These are phyloP conservation scores for Chloroclystis v-ata DNA, from an alignment of 2,888 invertebrate genomes.

Conservation along the genomic window DNA sequence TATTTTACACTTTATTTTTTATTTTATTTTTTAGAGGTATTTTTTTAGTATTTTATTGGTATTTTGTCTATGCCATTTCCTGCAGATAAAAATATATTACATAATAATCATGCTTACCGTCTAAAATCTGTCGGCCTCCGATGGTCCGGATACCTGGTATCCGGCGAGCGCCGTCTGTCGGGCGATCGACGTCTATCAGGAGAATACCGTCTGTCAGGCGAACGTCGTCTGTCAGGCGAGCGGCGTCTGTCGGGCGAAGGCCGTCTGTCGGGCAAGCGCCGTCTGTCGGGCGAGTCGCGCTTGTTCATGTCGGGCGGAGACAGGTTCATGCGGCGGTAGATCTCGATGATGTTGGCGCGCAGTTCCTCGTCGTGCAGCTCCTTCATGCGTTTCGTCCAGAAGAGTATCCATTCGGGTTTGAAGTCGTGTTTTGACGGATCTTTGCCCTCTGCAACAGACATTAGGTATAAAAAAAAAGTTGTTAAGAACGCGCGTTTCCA, in stretches of 20 bases:
- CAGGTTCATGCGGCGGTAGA: conserved; percentile 80
- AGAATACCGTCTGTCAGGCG: conserved; percentile 13
- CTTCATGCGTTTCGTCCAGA: conserved; percentile 90
- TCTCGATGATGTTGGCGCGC: conserved; percentile 81
- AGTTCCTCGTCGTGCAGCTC: conserved; percentile 86
- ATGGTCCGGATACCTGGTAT: neutral
- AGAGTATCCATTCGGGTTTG: conserved; percentile 92
- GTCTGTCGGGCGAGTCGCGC: conserved; percentile 16
- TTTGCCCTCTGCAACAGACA: conserved; percentile 73
- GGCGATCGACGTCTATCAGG: conserved; percentile 13
- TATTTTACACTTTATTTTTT: no score
- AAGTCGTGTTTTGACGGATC: conserved; percentile 90
- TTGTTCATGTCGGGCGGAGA: conserved; percentile 48
- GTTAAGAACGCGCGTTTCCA: no score
- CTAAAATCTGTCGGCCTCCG: conserved; percentile 24
- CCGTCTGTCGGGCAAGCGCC: conserved; percentile 8
- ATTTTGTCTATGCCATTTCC: no score
- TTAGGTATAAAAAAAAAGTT: no score
- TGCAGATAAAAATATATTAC: no score
- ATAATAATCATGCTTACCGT: no score
- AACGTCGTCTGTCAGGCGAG: conserved; percentile 19
- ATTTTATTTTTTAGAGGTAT: no score
- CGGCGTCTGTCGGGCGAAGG: conserved; percentile 12
- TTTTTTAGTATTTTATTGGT: no score
- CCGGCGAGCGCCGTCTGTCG: neutral